A percentile compares a stretch with the other conserved stretches of the same genome.
phyloP scores from a whole-genome alignment of 2,888 invertebrate species.

The Rambutsinella grinnellia region DNA sequence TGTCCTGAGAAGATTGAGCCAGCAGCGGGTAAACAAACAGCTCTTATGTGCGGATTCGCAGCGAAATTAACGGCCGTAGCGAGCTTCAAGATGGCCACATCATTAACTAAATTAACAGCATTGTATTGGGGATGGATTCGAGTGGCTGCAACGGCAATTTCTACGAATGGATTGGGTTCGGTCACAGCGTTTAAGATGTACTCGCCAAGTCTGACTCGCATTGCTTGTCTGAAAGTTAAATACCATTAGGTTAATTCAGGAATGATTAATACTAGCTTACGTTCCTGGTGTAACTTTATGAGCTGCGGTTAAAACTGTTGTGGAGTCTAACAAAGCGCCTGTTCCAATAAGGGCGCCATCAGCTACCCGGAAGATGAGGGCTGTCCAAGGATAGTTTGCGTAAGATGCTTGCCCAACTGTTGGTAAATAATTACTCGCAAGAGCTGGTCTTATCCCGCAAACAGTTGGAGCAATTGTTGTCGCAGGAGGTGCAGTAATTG shows the following conservation, averaged over 20 bases:
- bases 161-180: conserved; percentile 77
- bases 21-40: conserved; percentile 71
- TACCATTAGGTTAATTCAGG: neutral
- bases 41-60: conserved; percentile 70
- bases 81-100: conserved; percentile 83
- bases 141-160: conserved; percentile 74
- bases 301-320: conserved; percentile 78
- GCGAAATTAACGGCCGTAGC: conserved; percentile 69
- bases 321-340: conserved; percentile 75
- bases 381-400: conserved; percentile 82
- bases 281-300: conserved; percentile 73
- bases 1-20: conserved; percentile 31
- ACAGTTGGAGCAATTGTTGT: conserved; percentile 8
- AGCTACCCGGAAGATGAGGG: conserved; percentile 72
- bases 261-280: conserved; percentile 1
- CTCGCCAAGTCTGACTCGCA: conserved; percentile 81
- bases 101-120: conserved; percentile 80
- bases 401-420: conserved; percentile 72
- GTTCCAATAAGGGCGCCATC: conserved; percentile 79
- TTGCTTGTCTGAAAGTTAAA: conserved; percentile 15
- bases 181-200: conserved; percentile 78
- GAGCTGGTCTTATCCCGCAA: conserved; percentile 37
- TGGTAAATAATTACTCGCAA: conserved; percentile 23
- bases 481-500: conserved; percentile 14
- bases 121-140: conserved; percentile 79